A percentile compares a stretch with the other conserved stretches of the same genome.
Conservation (phyloP, 2,888 invertebrate genomes). For the Drosophila anomalipes region DNA sequence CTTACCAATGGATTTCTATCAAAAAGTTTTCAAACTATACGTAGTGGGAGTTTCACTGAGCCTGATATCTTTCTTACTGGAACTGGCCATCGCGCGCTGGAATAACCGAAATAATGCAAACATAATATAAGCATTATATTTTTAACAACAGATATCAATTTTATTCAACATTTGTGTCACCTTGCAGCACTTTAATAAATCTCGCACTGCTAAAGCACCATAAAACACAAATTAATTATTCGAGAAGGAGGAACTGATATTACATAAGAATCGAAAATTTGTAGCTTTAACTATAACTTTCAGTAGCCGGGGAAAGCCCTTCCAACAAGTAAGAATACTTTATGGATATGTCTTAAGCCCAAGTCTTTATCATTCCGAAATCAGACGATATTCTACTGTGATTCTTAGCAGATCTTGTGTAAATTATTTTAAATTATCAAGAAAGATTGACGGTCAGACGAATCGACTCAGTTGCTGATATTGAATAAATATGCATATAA, state of each 20-base stretch:
- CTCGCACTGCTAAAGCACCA: slow-evolving; percentile 8
- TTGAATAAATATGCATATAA: background rate
- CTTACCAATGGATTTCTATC: slow-evolving; percentile 4
- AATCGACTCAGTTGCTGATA: background rate
- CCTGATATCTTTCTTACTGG: slow-evolving; percentile 3
- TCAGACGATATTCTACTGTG: background rate
- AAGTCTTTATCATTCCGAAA: accelerated
- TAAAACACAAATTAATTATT: background rate
- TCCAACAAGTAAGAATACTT: background rate
- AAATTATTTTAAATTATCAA: background rate
- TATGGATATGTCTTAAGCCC: background rate
- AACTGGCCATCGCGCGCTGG: background rate
- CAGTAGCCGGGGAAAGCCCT: background rate
- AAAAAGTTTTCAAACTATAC: accelerated
- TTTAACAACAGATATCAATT: background rate
- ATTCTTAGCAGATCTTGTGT: background rate
- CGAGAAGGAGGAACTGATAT: background rate
- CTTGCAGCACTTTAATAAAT: slow-evolving; percentile 32
- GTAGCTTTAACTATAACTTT: background rate
- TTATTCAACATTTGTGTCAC: background rate
- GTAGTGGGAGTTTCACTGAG: background rate
- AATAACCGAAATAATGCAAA: background rate
- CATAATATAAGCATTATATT: slow-evolving; percentile 1
- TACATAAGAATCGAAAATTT: background rate
- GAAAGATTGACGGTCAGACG: background rate